Evolutionary conservation across 2,113 vertebrate genomes (phyloP).

Genomic region (Girardinichthys multiradiatus): DNA sequence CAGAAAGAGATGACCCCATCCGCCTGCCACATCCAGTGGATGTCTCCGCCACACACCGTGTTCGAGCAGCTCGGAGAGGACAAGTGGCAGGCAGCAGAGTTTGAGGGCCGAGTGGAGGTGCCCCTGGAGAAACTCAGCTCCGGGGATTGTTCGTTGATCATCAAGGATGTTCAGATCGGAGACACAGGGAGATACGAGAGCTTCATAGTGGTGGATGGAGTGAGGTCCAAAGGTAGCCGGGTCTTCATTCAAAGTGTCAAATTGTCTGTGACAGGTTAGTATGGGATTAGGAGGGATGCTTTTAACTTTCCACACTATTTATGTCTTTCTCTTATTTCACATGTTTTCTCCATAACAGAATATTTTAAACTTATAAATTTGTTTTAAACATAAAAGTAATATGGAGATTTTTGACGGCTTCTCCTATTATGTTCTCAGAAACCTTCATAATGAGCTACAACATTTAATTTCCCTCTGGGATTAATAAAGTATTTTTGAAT

Average conservation of each 20-base stretch:
- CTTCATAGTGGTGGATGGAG: constrained; percentile 64
- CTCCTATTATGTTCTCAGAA: no score
- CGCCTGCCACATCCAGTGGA: constrained; percentile 69
- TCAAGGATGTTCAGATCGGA: constrained; percentile 64
- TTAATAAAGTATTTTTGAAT: no score
- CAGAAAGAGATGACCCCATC: accelerated
- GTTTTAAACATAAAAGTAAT: no score
- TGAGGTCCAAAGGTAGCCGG: not conserved
- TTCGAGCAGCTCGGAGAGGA: constrained; percentile 57
- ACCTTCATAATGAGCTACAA: no score
- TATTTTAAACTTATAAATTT: no score
- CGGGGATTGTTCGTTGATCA: constrained; percentile 75
- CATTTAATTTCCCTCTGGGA: no score
- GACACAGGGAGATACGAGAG: constrained; percentile 74
- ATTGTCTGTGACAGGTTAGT: constrained; percentile 66
- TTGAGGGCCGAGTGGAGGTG: constrained; percentile 48
- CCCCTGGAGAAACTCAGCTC: constrained; percentile 31
- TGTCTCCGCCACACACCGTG: not conserved
- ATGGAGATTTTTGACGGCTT: no score
- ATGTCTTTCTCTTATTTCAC: no score
- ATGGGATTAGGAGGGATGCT: no score
- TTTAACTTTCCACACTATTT: not conserved
- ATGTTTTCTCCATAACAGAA: no score
- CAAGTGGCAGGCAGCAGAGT: constrained; percentile 45
- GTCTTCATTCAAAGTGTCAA: constrained; percentile 70